A percentile compares a stretch with the other conserved stretches of the same genome.
Conservation (phyloP, 2,888 invertebrate genomes). For the Priocnemis perturbator region DNA sequence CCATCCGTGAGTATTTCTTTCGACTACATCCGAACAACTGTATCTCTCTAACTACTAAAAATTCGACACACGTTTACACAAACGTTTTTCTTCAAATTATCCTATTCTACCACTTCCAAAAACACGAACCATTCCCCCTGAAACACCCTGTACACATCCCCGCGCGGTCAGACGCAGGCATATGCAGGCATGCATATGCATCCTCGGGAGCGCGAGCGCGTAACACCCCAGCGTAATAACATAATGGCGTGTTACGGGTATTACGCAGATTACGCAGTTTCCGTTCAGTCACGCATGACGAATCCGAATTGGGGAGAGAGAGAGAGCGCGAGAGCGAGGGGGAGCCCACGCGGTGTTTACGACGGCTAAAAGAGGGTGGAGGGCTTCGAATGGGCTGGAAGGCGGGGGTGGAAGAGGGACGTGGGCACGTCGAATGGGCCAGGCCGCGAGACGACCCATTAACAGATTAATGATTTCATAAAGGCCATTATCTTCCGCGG, state of each 20-base stretch:
- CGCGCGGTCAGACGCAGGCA: background rate
- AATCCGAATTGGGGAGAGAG: conserved; percentile 47
- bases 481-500: conserved; percentile 41
- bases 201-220: conserved; percentile 14
- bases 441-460: conserved; percentile 55
- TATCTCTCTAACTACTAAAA: no score
- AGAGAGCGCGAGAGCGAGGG: conserved; percentile 9
- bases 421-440: conserved; percentile 33
- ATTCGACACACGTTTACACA: no score
- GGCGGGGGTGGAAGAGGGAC: conserved; percentile 18
- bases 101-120: no score
- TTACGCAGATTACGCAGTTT: conserved; percentile 68
- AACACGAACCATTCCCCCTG: no score
- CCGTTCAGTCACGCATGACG: conserved; percentile 65
- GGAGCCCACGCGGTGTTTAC: conserved; percentile 13
- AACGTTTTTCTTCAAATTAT: no score
- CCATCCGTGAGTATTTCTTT: no score
- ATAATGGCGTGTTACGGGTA: conserved; percentile 66
- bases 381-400: conserved; percentile 22
- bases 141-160: no score
- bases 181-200: background rate
- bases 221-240: conserved; percentile 64
- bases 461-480: conserved; percentile 70
- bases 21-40: no score
- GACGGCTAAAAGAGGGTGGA: conserved; percentile 9